Conservation (phyloP, 2,113 vertebrate genomes). For the Nicator chloris region DNA sequence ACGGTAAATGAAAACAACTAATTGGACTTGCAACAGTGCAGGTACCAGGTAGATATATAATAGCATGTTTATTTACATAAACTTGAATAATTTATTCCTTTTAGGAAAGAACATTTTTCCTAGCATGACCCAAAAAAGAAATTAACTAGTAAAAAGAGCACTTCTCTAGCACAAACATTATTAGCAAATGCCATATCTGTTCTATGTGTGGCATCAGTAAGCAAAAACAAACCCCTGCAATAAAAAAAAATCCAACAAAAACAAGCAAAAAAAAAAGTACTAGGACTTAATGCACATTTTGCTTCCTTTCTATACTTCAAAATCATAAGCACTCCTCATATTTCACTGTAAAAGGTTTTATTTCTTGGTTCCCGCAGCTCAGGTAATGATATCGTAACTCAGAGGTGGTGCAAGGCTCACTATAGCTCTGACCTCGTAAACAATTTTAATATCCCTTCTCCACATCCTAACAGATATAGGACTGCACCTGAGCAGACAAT, state of each 20-base stretch:
- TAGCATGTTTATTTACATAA: slow-evolving; percentile 28
- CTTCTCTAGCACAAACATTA: slow-evolving; percentile 11
- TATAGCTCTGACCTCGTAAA: slow-evolving; percentile 31
- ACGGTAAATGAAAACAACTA: background rate
- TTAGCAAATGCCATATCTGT: background rate
- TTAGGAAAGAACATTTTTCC: slow-evolving; percentile 31
- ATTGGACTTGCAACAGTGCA: background rate
- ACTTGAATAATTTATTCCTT: slow-evolving; percentile 40
- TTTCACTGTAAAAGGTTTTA: slow-evolving; percentile 53
- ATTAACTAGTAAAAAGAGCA: background rate
- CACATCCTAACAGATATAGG: background rate
- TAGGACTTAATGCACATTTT: background rate
- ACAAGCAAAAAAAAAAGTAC: background rate
- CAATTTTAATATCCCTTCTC: slow-evolving; percentile 43
- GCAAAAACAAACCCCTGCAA: background rate
- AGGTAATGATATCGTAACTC: slow-evolving; percentile 65
- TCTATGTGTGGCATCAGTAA: background rate
- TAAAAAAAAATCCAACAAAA: background rate
- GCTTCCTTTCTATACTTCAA: slow-evolving; percentile 19
- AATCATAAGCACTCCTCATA: slow-evolving; percentile 38
- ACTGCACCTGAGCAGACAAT: background rate
- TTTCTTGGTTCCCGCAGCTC: slow-evolving; percentile 36
- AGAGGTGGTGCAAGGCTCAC: background rate
- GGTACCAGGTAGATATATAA: background rate
- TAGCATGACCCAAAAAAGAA: background rate